Evolutionary conservation across 2,797 vertebrate genomes (phyloP).

Genomic region (Heteromormyrus szaboi): DNA sequence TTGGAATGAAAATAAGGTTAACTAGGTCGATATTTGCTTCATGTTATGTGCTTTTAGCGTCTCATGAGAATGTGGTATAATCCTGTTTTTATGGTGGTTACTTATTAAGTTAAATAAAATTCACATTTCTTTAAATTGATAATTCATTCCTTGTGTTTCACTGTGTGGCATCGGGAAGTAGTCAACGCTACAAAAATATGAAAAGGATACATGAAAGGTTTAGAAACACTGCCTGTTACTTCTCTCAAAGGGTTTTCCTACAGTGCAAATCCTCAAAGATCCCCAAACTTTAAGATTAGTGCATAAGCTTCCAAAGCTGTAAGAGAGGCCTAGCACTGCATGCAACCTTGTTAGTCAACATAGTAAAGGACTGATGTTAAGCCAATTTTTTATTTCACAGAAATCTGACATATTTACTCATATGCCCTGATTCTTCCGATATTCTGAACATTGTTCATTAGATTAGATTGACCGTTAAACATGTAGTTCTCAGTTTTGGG

Average conservation of each 20-base stretch:
- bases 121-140: neutral
- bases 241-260: constrained; percentile 51
- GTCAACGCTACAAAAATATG: constrained; percentile 43
- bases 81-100: neutral
- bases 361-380: constrained; percentile 32
- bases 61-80: neutral
- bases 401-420: neutral
- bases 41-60: neutral
- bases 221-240: constrained; percentile 43
- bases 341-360: constrained; percentile 38
- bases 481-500: constrained; percentile 21
- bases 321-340: constrained; percentile 45
- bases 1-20: neutral
- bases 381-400: constrained; percentile 19
- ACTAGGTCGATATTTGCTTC: neutral
- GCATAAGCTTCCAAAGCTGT: constrained; percentile 25
- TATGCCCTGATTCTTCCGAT: neutral
- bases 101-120: constrained; percentile 7
- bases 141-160: constrained; percentile 16
- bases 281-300: constrained; percentile 55
- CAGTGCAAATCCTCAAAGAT: constrained; percentile 53
- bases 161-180: constrained; percentile 14
- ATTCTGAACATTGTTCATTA: neutral
- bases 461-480: neutral
- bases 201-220: constrained; percentile 40